Conservation (phyloP, 1,140 invertebrate species). For the Ceratina japonica region DNA sequence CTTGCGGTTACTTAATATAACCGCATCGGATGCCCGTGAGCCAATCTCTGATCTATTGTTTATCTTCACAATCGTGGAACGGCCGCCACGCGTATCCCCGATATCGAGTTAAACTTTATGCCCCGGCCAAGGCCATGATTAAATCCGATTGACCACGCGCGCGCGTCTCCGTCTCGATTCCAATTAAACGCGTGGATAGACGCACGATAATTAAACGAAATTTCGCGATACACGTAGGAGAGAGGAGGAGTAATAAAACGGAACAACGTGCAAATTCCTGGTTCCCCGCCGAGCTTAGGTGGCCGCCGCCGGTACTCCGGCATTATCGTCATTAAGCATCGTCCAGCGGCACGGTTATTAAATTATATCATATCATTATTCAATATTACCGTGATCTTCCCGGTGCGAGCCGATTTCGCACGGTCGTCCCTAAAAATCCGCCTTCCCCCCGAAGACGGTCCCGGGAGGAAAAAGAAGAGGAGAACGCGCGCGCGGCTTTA, state of each 20-base stretch:
- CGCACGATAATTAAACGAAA: background rate
- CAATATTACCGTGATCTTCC: conserved; percentile 44
- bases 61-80: conserved; percentile 34
- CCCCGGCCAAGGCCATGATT: conserved; percentile 19
- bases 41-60: conserved; percentile 39
- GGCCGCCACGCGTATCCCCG: conserved; percentile 20
- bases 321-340: conserved; percentile 50
- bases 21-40: conserved; percentile 30
- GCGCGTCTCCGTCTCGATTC: background rate
- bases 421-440: conserved; percentile 26
- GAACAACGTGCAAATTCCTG: conserved; percentile 36
- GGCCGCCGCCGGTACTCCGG: conserved; percentile 12
- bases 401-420: conserved; percentile 41
- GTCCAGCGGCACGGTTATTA: conserved; percentile 51
- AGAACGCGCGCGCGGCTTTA: conserved; percentile 15
- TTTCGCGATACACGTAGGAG: background rate
- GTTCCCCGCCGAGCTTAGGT: conserved; percentile 38
- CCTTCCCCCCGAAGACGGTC: background rate
- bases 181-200: background rate
- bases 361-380: conserved; percentile 52
- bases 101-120: conserved; percentile 37
- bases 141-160: background rate
- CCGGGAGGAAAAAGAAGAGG: background rate
- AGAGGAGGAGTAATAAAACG: conserved; percentile 24
- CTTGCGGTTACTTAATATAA: conserved; percentile 40